Evolutionary conservation across 2,888 invertebrate species (phyloP).

Genomic region (Leptopilina myrica): DNA sequence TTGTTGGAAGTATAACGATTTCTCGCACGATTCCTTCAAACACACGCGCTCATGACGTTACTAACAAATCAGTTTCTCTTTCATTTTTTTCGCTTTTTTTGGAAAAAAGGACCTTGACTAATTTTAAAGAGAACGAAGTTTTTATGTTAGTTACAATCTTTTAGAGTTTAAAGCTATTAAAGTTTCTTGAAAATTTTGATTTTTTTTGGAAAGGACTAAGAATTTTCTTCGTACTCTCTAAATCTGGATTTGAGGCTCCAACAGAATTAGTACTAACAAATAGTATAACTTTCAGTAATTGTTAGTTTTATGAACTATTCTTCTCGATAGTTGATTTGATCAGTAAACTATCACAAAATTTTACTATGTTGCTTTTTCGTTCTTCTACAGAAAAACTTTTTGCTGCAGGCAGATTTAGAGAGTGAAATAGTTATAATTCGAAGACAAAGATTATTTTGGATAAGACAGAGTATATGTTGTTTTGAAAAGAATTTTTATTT

Average conservation of each 20-base stretch:
- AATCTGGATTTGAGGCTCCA: too few relatives aligned
- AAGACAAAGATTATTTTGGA: neutral
- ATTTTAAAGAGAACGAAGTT: conserved; percentile 3
- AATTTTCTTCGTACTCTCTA: neutral
- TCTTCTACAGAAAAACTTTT: too few relatives aligned
- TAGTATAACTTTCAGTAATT: too few relatives aligned
- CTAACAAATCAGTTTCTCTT: conserved; percentile 8
- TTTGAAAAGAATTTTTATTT: neutral
- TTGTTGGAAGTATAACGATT: conserved; percentile 19
- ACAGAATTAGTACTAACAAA: too few relatives aligned
- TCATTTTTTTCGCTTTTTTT: neutral
- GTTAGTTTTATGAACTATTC: too few relatives aligned
- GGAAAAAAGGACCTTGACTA: neutral
- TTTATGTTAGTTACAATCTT: neutral
- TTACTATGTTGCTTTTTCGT: too few relatives aligned
- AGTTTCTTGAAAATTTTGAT: neutral
- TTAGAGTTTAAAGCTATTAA: neutral
- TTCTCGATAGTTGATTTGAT: too few relatives aligned
- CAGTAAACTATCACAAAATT: too few relatives aligned
- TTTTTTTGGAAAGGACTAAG: conserved; percentile 4
- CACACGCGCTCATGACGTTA: neutral
- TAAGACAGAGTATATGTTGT: neutral
- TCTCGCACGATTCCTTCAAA: neutral
- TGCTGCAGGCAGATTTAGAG: too few relatives aligned
- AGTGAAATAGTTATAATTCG: neutral